Evolutionary conservation across 2,797 vertebrate genomes (phyloP).

Genomic region (Scarus forsteni): DNA sequence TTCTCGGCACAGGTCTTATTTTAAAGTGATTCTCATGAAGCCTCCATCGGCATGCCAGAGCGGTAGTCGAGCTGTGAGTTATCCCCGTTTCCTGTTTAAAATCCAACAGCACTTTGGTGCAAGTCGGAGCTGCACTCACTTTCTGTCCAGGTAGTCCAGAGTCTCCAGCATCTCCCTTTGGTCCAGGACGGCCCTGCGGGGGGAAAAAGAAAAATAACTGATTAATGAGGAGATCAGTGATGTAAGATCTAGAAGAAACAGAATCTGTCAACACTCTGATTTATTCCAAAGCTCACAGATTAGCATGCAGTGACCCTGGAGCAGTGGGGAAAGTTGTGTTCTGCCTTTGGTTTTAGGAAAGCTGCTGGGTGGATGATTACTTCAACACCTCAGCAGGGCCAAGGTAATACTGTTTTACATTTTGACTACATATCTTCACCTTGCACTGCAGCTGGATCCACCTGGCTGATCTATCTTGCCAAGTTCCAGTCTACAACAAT

Average conservation of each 20-base stretch:
- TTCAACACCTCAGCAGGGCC: too few species aligned
- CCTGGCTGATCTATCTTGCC: too few species aligned
- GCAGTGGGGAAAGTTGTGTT: too few species aligned
- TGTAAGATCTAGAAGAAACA: neutral
- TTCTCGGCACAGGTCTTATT: constrained; percentile 31
- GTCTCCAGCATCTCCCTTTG: constrained; percentile 94
- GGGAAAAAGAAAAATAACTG: constrained; percentile 1
- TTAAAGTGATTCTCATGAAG: constrained; percentile 31
- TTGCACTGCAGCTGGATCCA: too few species aligned
- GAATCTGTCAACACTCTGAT: too few species aligned
- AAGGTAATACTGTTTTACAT: too few species aligned
- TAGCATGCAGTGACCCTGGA: neutral
- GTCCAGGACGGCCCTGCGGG: constrained; percentile 92
- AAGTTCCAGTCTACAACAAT: too few species aligned
- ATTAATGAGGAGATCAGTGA: neutral
- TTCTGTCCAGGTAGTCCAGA: constrained; percentile 92
- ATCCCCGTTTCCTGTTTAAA: constrained; percentile 48
- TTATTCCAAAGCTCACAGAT: constrained; percentile 1
- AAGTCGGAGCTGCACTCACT: constrained; percentile 80
- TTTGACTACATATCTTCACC: too few species aligned
- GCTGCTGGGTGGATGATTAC: too few species aligned
- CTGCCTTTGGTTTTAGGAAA: too few species aligned
- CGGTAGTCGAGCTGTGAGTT: constrained; percentile 53
- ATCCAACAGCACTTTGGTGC: neutral
- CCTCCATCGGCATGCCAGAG: constrained; percentile 56